Percentiles rank a stretch among this genome's conserved stretches.
Evolutionary conservation across 92 coral and sea anemone genomes (phyloP).

Genomic region (Bergia puertoricense): DNA sequence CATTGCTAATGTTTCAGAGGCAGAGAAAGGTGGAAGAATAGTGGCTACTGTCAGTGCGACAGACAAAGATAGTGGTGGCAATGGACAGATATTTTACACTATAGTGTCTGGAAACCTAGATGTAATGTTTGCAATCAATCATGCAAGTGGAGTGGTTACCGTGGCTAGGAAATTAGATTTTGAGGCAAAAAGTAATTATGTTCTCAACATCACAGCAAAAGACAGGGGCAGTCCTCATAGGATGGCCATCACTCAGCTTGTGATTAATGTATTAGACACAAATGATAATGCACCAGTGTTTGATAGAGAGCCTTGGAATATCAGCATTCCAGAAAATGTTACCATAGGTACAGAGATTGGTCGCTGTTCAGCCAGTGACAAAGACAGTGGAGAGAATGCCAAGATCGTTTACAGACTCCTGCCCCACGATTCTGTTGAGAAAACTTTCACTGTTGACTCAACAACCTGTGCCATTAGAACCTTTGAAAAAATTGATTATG

Average conservation of each 20-base stretch:
- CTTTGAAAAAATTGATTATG: slow-evolving; percentile 67
- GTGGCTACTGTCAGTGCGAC: slow-evolving; percentile 71
- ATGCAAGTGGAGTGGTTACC: slow-evolving; percentile 73
- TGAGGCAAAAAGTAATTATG: slow-evolving; percentile 69
- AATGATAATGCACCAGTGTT: slow-evolving; percentile 89
- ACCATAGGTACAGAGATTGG: slow-evolving; percentile 67
- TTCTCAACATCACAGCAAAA: slow-evolving; percentile 77
- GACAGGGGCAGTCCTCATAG: slow-evolving; percentile 79
- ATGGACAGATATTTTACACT: slow-evolving; percentile 79
- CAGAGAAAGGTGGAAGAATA: slow-evolving; percentile 52
- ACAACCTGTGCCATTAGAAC: slow-evolving; percentile 62
- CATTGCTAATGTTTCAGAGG: slow-evolving; percentile 60
- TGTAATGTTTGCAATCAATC: slow-evolving; percentile 78
- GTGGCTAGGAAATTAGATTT: slow-evolving; percentile 75
- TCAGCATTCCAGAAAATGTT: slow-evolving; percentile 70
- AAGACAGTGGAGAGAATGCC: slow-evolving; percentile 84
- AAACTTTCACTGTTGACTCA: slow-evolving; percentile 64
- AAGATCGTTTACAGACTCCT: slow-evolving; percentile 65
- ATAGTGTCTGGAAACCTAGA: slow-evolving; percentile 85
- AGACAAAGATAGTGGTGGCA: slow-evolving; percentile 81
- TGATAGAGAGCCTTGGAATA: slow-evolving; percentile 36
- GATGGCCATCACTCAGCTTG: slow-evolving; percentile 58
- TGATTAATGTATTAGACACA: slow-evolving; percentile 75
- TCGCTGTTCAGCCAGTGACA: slow-evolving; percentile 79
- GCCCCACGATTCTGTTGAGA: slow-evolving; percentile 60